Base-by-base conservation (phyloP, 2,888 invertebrate genomes). In the Phrixothrix hirtus region DNA sequence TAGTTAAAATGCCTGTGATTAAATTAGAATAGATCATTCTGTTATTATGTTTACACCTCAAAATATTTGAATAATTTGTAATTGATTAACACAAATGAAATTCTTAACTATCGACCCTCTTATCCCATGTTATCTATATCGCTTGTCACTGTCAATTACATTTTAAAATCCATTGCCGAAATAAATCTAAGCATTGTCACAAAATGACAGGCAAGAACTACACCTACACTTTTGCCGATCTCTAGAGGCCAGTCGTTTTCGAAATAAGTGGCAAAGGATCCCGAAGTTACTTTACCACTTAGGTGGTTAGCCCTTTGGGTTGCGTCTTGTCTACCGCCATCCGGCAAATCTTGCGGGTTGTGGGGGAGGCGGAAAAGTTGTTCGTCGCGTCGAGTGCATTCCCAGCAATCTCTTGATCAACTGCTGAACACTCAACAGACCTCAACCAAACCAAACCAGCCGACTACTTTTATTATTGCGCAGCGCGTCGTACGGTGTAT, bases 331-430 rank as follows among this genome's bases (percentile, higher is more conserved):
- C 58, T 59, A 49, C 57, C 55, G 55, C 58, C 58, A 55, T 55
- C 50, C 50, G 58, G 57, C 60, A 21, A 55, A 60, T 13, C 38
- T 59, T 58, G 58, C 50, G 57, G 61, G 58, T 50, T 66, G 67
- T 69, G 69, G 69, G 69, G 70, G 71, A 68, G 67, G 65, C 64
- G 44, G 62, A 46, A 55, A 64, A 69, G 61, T 66, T 64, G 66
- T 43, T 39, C 65, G 69, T 66, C 68, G 66, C 68, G 66, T 48
- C 60, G 69, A 71, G 70, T 71, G 67, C 71, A 71, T 72, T 73
- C 72, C 70, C 71, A 69, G 70, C 69, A 69, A 68, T 68, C 67
- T 65, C 62, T 46, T 60, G 68, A 67, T 67, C 67, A 60, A 57
- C 60, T 57, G 60, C 58, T 56, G 55, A 53, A 53, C 53, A 37